Evolutionary conservation across 2,888 invertebrate species (phyloP).

Genomic region (Pilophorus perplexus): DNA sequence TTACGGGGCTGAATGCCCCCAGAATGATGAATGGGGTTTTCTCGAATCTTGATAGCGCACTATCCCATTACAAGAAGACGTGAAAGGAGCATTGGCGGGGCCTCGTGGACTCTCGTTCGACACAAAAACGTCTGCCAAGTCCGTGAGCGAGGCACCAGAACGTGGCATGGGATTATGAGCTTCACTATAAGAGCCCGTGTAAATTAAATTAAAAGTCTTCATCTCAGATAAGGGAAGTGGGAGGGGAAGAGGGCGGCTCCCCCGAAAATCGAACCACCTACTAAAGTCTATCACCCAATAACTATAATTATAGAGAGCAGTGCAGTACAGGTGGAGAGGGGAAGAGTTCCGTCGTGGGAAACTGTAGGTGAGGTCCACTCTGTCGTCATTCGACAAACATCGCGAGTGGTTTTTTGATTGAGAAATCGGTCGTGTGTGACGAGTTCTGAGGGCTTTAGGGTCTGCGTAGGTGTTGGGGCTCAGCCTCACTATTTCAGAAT

Average conservation of each 20-base stretch:
- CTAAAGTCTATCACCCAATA: conserved; percentile 40
- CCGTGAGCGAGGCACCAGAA: no score
- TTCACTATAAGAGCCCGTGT: no score
- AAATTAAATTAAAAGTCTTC: conserved; percentile 35
- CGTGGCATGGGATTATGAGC: no score
- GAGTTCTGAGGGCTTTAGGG: no score
- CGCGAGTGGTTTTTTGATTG: conserved; percentile 7
- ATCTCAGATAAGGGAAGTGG: conserved; percentile 20
- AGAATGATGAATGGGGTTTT: conserved; percentile 36
- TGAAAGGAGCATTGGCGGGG: conserved; percentile 17
- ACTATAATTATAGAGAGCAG: conserved; percentile 42
- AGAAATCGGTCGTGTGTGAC: conserved; percentile 6
- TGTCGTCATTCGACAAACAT: conserved; percentile 16
- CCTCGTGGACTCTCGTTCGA: no score
- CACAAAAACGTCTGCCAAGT: no score
- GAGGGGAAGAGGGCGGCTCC: neutral
- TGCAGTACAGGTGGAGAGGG: conserved; percentile 1
- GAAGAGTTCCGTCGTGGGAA: conserved; percentile 13
- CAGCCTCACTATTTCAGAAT: no score
- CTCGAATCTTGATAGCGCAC: conserved; percentile 32
- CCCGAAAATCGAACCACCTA: neutral
- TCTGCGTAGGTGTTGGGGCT: conserved; percentile 27
- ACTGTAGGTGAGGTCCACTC: conserved; percentile 19
- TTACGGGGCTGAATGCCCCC: conserved; percentile 5
- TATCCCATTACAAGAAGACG: conserved; percentile 39